A percentile compares a stretch with the other conserved stretches of the same genome.
These are phyloP conservation scores for Wiebesia pumilae DNA, from an alignment of 1,140 invertebrate genomes.

Conservation along the genomic window DNA sequence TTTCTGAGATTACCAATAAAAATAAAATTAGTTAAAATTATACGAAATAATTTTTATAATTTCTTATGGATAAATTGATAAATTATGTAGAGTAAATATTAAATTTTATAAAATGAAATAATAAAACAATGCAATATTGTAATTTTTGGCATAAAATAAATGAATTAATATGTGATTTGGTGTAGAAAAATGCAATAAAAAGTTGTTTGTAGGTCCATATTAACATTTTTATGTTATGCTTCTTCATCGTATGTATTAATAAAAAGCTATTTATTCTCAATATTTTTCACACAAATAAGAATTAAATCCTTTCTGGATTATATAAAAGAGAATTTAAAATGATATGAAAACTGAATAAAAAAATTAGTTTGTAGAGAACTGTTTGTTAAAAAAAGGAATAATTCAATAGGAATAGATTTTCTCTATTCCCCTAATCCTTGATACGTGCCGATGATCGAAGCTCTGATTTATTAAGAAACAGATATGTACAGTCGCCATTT, in stretches of 20 bases:
- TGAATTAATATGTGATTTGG: not conserved
- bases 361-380: too few relatives aligned
- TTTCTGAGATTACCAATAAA: not conserved
- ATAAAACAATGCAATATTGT: not conserved
- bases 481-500: constrained; percentile 16
- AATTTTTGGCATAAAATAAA: not conserved
- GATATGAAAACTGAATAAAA: too few relatives aligned
- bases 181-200: not conserved
- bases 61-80: not conserved
- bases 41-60: not conserved
- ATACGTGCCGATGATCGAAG: constrained; percentile 27
- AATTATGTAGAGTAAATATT: not conserved
- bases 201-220: not conserved
- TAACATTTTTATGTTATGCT: not conserved
- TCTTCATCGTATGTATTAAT: not conserved
- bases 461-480: not conserved
- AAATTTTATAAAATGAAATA: not conserved
- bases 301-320: not conserved
- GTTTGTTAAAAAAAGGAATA: not conserved
- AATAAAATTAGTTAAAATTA: not conserved
- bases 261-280: constrained; percentile 4
- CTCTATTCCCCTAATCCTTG: constrained; percentile 29
- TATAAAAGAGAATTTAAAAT: not conserved
- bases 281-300: constrained; percentile 8
- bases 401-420: constrained; percentile 34